Evolutionary conservation across 2,797 vertebrate genomes (phyloP), one percentile per base, ranked within the genome.

Genomic region (Clamator glandarius): DNA sequence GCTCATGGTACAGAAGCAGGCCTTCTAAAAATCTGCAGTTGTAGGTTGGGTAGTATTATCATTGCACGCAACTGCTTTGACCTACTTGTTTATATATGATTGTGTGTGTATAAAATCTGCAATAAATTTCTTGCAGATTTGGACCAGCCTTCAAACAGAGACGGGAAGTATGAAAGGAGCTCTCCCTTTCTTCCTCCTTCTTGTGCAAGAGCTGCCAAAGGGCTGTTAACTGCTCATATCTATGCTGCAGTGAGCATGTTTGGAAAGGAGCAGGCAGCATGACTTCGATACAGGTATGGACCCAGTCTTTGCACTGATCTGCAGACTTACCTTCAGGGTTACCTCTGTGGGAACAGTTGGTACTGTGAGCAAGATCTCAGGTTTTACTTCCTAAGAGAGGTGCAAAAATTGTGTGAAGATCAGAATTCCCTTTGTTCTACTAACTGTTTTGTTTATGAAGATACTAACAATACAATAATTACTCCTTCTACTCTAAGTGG

Each of bases 251-350:
- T 44, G 39, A 26, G 15, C 13, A 21, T 6, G 31, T 8, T 25
- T 76, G 46, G 54, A 64, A 70, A 66, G 12, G 31, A 70, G 17
- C 19, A 33, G 31, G n/a, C 23, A 80, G 20, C 31, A 36, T 8
- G 10, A 48, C 0, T 0, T 8, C 2, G 2, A 18, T 19, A 36
- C 36, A 17, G 5, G 15, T 39, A 41, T 16, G 19, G 26, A n/a
- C 31, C 8, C 28, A 36, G 7, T 15, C 17, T 66, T 28, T 73
- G 12, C 29, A 26, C 35, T 44, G 19, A 14, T 48, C 41, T 79
- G 29, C 35, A 54, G 54, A 33, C 6, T 50, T 63, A 55, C 35
- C 24, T 64, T 63, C 25, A 42, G 28, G 9, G 4, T 28, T 83
- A 52, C 11, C 7, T 2, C 25, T 44, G 21, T 12, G 46, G 28